A percentile compares a stretch with the other conserved stretches of the same genome.
phyloP scores from a whole-genome alignment of 2,113 vertebrate genomes.

The Hystrix cristata region DNA sequence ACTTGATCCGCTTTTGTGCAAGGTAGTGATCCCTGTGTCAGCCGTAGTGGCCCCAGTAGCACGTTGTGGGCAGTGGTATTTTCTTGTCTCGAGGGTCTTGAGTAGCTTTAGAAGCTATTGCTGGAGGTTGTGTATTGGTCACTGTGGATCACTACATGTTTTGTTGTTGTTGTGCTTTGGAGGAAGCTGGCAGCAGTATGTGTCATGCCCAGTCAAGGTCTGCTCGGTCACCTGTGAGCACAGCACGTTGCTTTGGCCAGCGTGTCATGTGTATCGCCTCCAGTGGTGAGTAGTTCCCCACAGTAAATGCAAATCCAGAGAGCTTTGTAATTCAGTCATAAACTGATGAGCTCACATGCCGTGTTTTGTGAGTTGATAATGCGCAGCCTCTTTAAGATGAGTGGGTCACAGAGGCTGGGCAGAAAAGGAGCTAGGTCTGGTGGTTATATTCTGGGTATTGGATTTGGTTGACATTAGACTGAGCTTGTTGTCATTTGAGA shows the following conservation, averaged over 20 bases:
- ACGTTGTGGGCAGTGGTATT: background rate
- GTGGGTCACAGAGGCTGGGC: background rate
- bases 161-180: background rate
- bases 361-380: background rate
- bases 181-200: background rate
- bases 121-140: background rate
- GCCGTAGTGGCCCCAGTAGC: background rate
- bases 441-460: conserved; percentile 14
- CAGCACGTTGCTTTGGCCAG: conserved; percentile 2
- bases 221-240: background rate
- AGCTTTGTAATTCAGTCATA: background rate
- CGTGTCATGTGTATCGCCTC: background rate
- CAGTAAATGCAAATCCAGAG: conserved; percentile 14
- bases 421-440: background rate
- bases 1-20: background rate
- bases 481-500: conserved; percentile 9
- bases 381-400: conserved; percentile 50
- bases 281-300: conserved; percentile 15
- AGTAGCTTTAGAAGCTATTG: background rate
- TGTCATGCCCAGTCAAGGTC: background rate
- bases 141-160: background rate
- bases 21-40: background rate
- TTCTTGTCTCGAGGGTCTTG: conserved; percentile 8
- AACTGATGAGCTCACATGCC: conserved; percentile 25
- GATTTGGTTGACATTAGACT: background rate